Evolutionary conservation across 2,113 vertebrate species (phyloP), one percentile per base, ranked within the genome.

Genomic region (Channa argus): DNA sequence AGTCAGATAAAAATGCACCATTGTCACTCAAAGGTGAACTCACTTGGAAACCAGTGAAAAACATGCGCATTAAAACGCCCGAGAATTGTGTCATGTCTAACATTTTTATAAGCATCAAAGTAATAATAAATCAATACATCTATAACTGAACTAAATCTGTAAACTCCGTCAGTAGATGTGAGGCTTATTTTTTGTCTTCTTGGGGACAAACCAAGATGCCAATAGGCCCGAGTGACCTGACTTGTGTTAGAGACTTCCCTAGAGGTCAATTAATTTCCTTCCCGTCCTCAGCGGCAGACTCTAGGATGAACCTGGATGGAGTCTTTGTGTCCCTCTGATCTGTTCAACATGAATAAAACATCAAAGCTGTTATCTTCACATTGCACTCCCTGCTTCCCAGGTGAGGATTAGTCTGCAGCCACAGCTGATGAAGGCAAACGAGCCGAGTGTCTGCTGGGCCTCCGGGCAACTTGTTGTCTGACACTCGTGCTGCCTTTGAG

Each of bases 261-360:
- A 15, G 75, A 81, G 77, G 62, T 87, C 80, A 79, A 72, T 87
- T 71, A 82, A 24, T 73, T 83, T 79, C 83, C 63, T 80, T 55
- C 64, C 55, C 10, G 8, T 71, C 55, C 38, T 50, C 43, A 34
- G 67, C 15, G 3, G 69, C 74, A 63, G 85, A 59, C 75, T 79
- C 24, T 41, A 33, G 24, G 53, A 62, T 49, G 79, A 64, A 64
- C 24, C 73, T 68, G 63, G 70, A 74, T 67, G 78, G 56, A 53
- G 66, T 65, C 63, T 47, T 43, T 51, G 15, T 68, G 65, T 66
- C 76, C 8, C 64, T 83, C 64, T 52, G 34, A 74, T 79, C 63
- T 50, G 51, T 15, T 58, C 6, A 0, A 3, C 77, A 85, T 88
- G 86, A 90, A 88, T 90, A 81, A 88, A 85, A 87, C 86, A 87